These are phyloP conservation scores for Aphelocoma californica DNA, from an alignment of 2,797 vertebrate species.

Conservation along the genomic window DNA sequence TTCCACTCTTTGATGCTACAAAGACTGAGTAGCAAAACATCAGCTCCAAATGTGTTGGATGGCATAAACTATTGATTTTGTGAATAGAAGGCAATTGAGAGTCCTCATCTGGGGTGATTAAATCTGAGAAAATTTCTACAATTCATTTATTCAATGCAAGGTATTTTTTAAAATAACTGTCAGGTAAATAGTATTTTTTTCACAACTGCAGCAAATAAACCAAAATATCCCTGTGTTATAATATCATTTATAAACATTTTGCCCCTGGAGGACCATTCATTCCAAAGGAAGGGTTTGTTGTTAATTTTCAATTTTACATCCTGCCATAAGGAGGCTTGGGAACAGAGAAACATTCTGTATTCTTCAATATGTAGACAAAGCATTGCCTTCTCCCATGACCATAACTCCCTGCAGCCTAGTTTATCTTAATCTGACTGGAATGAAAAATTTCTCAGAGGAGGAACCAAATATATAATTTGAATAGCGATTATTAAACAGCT, in stretches of 20 bases:
- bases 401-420: not conserved
- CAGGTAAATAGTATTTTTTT: slow-evolving; percentile 12
- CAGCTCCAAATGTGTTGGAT: not conserved
- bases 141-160: slow-evolving; percentile 2
- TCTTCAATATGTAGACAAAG: not conserved
- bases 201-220: not conserved
- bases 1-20: not conserved
- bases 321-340: not conserved
- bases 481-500: not conserved
- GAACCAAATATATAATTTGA: not conserved
- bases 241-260: slow-evolving; percentile 30
- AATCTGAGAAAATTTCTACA: slow-evolving; percentile 32
- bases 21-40: not conserved
- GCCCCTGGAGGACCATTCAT: not conserved
- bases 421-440: not conserved
- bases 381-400: not conserved
- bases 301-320: slow-evolving; percentile 23
- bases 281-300: not conserved
- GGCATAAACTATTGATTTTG: slow-evolving; percentile 25
- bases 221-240: slow-evolving; percentile 1
- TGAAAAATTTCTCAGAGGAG: not conserved
- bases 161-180: slow-evolving; percentile 14
- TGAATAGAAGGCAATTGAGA: slow-evolving; percentile 32
- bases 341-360: not conserved
- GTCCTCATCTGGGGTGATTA: slow-evolving; percentile 18